phyloP scores from a whole-genome alignment of 2,888 invertebrate genomes.

The Bhutanitis thaidina region DNA sequence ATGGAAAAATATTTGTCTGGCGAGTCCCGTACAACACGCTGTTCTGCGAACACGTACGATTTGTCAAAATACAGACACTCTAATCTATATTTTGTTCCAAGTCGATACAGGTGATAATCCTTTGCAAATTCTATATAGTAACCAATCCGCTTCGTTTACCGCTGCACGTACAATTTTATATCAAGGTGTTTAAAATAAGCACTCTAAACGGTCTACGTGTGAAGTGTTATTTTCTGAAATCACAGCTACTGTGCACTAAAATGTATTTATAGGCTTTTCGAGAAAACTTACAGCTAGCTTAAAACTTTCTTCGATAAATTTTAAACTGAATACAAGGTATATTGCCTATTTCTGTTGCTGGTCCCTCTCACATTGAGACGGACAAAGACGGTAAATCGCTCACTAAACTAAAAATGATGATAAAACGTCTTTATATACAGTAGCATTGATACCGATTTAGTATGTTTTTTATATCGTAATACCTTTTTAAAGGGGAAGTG shows the following conservation, averaged over 20 bases:
- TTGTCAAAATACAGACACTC: background rate
- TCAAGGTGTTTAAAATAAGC: constrained; percentile 49
- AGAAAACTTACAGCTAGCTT: background rate
- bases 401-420: no score
- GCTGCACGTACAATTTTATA: constrained; percentile 54
- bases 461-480: no score
- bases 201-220: constrained; percentile 30
- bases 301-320: no score
- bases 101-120: constrained; percentile 1
- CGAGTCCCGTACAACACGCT: constrained; percentile 11
- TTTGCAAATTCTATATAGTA: background rate
- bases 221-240: constrained; percentile 18
- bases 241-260: background rate
- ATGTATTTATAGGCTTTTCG: background rate
- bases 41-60: background rate
- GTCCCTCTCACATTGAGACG: no score
- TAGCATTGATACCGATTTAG: no score
- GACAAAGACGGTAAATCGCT: no score
- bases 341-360: no score
- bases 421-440: no score
- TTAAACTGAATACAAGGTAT: no score
- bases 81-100: background rate
- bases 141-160: constrained; percentile 18
- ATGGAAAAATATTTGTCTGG: constrained; percentile 79
- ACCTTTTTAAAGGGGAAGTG: no score